Percentiles rank a stretch among this genome's conserved stretches.
Conservation (phyloP, 1,140 invertebrate species). For the Epicauta chinensis region DNA sequence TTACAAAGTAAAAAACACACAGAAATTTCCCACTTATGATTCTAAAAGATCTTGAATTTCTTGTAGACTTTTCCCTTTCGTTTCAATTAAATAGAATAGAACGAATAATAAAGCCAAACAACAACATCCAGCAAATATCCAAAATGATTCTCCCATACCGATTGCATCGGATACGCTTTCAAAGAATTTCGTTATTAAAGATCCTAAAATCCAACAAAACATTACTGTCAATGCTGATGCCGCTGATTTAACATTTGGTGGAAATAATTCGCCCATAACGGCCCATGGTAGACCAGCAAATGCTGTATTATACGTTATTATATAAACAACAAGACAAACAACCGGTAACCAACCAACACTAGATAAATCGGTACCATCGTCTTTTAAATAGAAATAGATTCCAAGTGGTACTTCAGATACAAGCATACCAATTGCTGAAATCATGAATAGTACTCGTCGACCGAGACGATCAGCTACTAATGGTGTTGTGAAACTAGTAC, state of each 20-base stretch:
- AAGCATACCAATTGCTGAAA: slow-evolving; percentile 59
- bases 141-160: slow-evolving; percentile 65
- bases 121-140: slow-evolving; percentile 68
- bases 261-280: slow-evolving; percentile 75
- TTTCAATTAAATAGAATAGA: slow-evolving; percentile 42
- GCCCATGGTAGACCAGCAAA: slow-evolving; percentile 83
- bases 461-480: slow-evolving; percentile 68
- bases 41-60: slow-evolving; percentile 38
- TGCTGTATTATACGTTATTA: slow-evolving; percentile 44
- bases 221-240: slow-evolving; percentile 67
- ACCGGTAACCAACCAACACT: slow-evolving; percentile 28
- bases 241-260: slow-evolving; percentile 64
- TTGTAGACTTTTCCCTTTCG: slow-evolving; percentile 28
- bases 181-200: slow-evolving; percentile 75
- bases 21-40: too few relatives aligned
- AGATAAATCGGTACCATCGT: slow-evolving; percentile 23
- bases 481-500: slow-evolving; percentile 61
- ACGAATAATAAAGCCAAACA: slow-evolving; percentile 50
- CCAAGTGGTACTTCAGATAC: slow-evolving; percentile 33
- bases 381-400: slow-evolving; percentile 28
- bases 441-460: slow-evolving; percentile 61
- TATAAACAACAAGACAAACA: slow-evolving; percentile 28
- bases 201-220: slow-evolving; percentile 71
- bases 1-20: too few relatives aligned
- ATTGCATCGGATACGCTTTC: slow-evolving; percentile 50